phyloP scores from a whole-genome alignment of 1,140 invertebrate genomes.

The Rhagoletis zephyria region DNA sequence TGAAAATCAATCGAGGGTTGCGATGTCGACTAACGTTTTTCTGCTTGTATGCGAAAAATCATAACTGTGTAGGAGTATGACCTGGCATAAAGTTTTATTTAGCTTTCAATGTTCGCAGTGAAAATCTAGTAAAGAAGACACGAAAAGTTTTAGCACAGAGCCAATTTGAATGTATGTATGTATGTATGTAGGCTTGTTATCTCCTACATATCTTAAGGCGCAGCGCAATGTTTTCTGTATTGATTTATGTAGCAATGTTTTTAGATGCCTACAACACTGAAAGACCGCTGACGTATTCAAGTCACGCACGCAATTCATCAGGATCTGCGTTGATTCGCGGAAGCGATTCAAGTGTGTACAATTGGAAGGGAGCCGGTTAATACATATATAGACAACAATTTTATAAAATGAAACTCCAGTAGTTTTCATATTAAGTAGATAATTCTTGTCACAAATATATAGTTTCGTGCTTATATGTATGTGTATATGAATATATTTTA shows the following conservation, averaged over 20 bases:
- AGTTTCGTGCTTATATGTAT: too few species aligned
- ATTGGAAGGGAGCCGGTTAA: background rate
- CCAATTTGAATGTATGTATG: too few species aligned
- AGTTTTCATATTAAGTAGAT: too few species aligned
- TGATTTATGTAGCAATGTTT: background rate
- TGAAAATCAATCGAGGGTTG: background rate
- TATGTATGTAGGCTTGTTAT: too few species aligned
- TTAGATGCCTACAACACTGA: too few species aligned
- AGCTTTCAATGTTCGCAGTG: background rate
- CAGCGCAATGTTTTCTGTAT: background rate
- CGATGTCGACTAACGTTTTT: background rate
- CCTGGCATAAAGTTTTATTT: background rate
- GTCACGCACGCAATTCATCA: background rate
- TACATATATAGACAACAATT: too few species aligned
- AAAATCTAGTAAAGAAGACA: too few species aligned
- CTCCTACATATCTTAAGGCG: background rate
- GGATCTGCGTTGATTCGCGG: background rate
- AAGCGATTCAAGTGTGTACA: background rate
- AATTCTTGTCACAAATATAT: too few species aligned
- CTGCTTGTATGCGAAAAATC: too few species aligned
- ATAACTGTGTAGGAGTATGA: background rate
- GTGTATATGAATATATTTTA: too few species aligned
- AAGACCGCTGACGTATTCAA: background rate
- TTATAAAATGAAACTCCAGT: too few species aligned
- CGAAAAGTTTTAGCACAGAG: too few species aligned